Evolutionary conservation across 2,797 vertebrate species (phyloP).

Genomic region (Intellagama lesueurii): DNA sequence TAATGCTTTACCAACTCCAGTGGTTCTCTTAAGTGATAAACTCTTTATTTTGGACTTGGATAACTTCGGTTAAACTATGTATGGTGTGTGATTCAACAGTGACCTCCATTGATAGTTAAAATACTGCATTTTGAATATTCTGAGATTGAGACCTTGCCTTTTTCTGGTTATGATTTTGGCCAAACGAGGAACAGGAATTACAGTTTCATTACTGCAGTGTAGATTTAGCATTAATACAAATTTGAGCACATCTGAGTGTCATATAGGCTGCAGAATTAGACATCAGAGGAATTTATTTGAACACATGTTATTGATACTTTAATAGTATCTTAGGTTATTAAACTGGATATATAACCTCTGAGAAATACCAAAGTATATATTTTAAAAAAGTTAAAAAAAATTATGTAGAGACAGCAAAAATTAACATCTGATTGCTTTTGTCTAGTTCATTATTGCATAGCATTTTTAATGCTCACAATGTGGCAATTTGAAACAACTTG

Average conservation of each 20-base stretch:
- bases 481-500: not conserved
- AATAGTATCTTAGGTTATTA: not conserved
- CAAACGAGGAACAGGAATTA: not conserved
- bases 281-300: not conserved
- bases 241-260: not conserved
- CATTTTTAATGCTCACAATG: constrained; percentile 15
- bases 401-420: not conserved
- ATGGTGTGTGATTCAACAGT: not conserved
- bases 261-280: not conserved
- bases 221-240: not conserved
- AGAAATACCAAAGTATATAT: not conserved
- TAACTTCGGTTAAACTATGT: not conserved
- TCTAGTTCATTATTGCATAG: not conserved
- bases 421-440: not conserved
- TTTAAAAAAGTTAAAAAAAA: not conserved
- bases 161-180: constrained; percentile 1
- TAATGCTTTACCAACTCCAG: no score
- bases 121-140: constrained; percentile 6
- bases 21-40: not conserved
- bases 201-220: not conserved
- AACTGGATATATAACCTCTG: not conserved
- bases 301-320: not conserved
- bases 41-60: not conserved
- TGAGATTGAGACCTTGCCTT: not conserved
- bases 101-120: not conserved